Evolutionary conservation across 2,113 vertebrate species (phyloP), one percentile per base, ranked within the genome.

Genomic region (Columba livia): DNA sequence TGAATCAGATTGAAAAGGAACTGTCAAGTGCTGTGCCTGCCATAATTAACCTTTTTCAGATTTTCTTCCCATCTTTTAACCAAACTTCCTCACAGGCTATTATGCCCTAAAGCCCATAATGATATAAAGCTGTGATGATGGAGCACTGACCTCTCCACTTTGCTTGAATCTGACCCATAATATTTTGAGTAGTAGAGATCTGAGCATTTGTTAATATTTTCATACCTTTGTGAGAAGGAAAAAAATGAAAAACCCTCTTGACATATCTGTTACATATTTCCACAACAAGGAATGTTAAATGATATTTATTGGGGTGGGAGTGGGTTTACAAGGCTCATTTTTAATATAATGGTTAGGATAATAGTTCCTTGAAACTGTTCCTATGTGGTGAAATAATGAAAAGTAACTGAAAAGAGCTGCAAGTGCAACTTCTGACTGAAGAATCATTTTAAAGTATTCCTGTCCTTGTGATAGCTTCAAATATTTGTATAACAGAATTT

Each of bases 41-140:
- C 58, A 67, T 94, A 97, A 96, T 97, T 96, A 97, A 91, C 96
- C 94, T 97, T 97, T 96, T 96, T 69, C 94, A 94, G 90, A 83
- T 96, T 95, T 95, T 50, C 80, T 94, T 95, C 84, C 88, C 85
- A 84, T 96, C 89, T 96, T 97, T 96, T 83, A 94, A 95, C 89
- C 88, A 91, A 95, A 70, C 79, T 84, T 97, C 69, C 95, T 97
- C 65, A 70, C 57, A 89, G 85, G 73, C 91, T 95, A 36, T 97
- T 96, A 93, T 96, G 94, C 96, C 96, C 96, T 96, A 95, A 93
- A 97, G 94, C 89, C 83, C 74, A 70, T 89, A 95, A 92, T 96
- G 95, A 97, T 95, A 97, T 96, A 96, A 96, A 96, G 47, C 85
- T 73, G 78, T 74, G 91, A 79, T 97, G 96, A 96, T 90, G 87